Conservation (phyloP, 1,140 invertebrate genomes). For the Aphelenchoides avenae region DNA sequence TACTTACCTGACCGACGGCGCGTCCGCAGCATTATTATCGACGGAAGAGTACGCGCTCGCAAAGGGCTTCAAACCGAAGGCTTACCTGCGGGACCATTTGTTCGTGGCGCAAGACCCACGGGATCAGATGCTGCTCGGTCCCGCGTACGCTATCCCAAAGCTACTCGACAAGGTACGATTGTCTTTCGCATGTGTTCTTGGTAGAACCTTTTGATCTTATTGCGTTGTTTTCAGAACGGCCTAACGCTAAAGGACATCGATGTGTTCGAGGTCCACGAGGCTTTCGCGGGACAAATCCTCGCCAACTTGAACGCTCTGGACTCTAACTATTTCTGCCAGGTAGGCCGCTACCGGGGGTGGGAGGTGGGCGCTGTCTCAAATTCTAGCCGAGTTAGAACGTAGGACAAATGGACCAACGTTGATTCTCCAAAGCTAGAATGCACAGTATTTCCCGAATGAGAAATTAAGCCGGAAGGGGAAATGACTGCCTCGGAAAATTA, state of each 20-base stretch:
- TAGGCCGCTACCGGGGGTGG: constrained; percentile 26
- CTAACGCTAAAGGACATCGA: constrained; percentile 82
- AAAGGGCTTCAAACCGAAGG: constrained; percentile 67
- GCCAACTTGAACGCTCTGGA: constrained; percentile 96
- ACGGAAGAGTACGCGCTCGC: constrained; percentile 68
- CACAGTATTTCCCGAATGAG: too few species aligned
- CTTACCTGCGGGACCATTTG: constrained; percentile 73
- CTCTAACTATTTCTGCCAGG: constrained; percentile 79
- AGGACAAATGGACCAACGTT: too few species aligned
- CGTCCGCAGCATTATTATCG: constrained; percentile 91
- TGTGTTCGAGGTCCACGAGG: constrained; percentile 98
- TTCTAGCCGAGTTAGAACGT: too few species aligned
- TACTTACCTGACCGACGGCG: constrained; percentile 80
- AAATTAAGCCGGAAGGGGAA: too few species aligned
- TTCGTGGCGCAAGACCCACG: constrained; percentile 96
- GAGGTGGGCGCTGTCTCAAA: too few species aligned
- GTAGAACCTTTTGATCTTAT: too few species aligned
- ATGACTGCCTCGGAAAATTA: too few species aligned
- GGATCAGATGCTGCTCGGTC: constrained; percentile 82
- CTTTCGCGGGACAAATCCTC: constrained; percentile 95
- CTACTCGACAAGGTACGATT: constrained; percentile 51
- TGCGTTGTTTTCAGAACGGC: too few species aligned
- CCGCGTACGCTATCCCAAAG: constrained; percentile 58
- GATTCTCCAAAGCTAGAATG: too few species aligned
- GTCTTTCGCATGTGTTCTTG: too few species aligned